Evolutionary conservation across 2,113 vertebrate genomes (phyloP), one percentile per base, ranked within the genome.

Genomic region (Nyctibius bracteatus): DNA sequence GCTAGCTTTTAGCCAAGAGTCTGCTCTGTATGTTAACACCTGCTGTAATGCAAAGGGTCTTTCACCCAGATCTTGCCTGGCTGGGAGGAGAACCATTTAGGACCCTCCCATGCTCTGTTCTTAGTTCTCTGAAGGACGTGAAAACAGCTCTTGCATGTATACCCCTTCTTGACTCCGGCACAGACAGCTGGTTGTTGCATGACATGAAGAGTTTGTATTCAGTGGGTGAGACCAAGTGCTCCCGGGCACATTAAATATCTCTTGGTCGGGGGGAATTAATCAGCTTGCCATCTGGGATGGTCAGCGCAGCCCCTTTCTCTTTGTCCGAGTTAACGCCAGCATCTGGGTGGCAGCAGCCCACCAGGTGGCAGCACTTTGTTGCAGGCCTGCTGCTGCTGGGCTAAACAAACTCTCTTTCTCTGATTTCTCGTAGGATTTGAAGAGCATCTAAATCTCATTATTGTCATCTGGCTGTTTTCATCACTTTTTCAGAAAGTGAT

Each of bases 311-410:
- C 52, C 61, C 28, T 93, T 95, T 90, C 88, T 94, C 28, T 37
- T 67, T 0, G 0, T 39, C 74, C 0, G 0, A 5, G 61, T 39
- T 14, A 15, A 58, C 44, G 8, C 62, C 28, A 5, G 79, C 77
- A 72, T 79, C 95, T 92, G 92, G 55, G 55, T n/a, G 55, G 54
- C 54, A 57, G 54, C 31, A 33, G 54, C 96, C 95, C 88, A 16
- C 82, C 16, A 71, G 86, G 88, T 65, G 85, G 92, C 95, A 95
- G 95, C 91, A 86, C 58, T 61, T 68, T 49, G 58, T 67, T 3
- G 0, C 81, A 22, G 54, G 30, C 70, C 57, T 37, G 18, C 90
- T 86, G 93, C 83, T 62, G 52, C 73, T 3, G 47, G 3, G 4
- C 81, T 25, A 18, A 31, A 27, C 62, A 2, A 23, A 14, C 51